Base-by-base conservation (phyloP, 2,113 vertebrate species). In the Equus quagga region DNA sequence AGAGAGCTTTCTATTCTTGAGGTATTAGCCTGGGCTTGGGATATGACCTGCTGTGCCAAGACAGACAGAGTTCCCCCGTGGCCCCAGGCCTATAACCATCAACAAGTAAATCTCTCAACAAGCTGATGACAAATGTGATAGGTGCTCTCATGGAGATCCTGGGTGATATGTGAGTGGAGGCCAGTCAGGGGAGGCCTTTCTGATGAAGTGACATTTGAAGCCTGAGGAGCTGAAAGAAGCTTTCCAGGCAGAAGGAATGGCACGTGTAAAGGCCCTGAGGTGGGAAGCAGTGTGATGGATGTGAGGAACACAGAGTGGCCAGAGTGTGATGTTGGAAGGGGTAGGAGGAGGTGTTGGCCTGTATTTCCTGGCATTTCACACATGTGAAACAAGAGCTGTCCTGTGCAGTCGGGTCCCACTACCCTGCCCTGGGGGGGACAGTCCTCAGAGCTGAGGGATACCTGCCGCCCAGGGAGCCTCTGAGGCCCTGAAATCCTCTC, bases 1-100 rank as follows among this genome's bases (percentile, higher is more conserved):
- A 56, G 51, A 69, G 89, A n/a, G 36, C 23, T 62, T 76, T 92
- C 75, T 85, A 13, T 78, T 67, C 78, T 72, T 91, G 56, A 96
- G 58, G 58, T 54, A 15, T 73, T 89, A 51, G 75, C n/a, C 14
- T 73, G n/a, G 65, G 41, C 80, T 89, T 51, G 51, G 67, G 51
- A 31, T 75, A 54, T 0, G 44, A 75, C 65, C 67, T 88, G 28
- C 58, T 62, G n/a, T 89, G 89, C 89, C 79, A 93, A 86, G 89
- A 93, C 64, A 95, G 96, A 93, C 72, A 64, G 70, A 86, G 56
- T 72, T 86, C 23, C 41, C 46, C 23, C 78, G 1, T 72, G 12
- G 33, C 64, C 8, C 24, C 4, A 15, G 56, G 46, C 58, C 65
- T 73, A 0, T 92, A 26, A 31, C 31, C 58, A 23, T n/a, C 64